Conservation (phyloP, 2,113 vertebrate species). For the Poeciliopsis turrubarensis region DNA sequence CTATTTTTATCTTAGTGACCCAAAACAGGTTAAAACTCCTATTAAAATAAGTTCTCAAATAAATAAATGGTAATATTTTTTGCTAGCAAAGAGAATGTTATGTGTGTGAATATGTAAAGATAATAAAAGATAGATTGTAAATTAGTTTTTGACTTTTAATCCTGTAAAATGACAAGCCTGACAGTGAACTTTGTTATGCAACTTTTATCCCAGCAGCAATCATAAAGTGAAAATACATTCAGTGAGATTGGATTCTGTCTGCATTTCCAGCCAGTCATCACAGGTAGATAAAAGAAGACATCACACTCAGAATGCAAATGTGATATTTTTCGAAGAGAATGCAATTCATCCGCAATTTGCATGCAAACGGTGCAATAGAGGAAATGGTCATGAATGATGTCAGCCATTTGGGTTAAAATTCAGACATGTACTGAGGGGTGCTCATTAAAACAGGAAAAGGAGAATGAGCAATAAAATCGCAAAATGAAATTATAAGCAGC, state of each 20-base stretch:
- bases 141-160: slow-evolving; percentile 2
- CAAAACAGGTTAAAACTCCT: neutral
- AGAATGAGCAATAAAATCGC: too few species aligned
- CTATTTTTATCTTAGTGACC: slow-evolving; percentile 1
- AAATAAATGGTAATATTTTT: neutral
- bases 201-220: slow-evolving; percentile 13
- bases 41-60: neutral
- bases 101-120: neutral
- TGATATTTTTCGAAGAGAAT: neutral
- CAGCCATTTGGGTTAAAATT: slow-evolving; percentile 12
- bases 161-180: neutral
- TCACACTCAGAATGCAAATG: neutral
- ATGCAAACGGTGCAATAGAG: neutral
- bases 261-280: slow-evolving; percentile 5
- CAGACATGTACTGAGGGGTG: slow-evolving; percentile 12
- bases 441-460: slow-evolving; percentile 9
- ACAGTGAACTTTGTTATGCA: neutral
- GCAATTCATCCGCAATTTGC: slow-evolving; percentile 5
- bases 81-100: neutral
- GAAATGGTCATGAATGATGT: slow-evolving; percentile 1
- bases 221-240: neutral
- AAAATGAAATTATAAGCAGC: neutral
- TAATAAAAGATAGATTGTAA: slow-evolving; percentile 6
- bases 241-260: slow-evolving; percentile 7
- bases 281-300: neutral